These are phyloP conservation scores for Hycleus cichorii DNA, from an alignment of 1,140 invertebrate species.

Conservation along the genomic window DNA sequence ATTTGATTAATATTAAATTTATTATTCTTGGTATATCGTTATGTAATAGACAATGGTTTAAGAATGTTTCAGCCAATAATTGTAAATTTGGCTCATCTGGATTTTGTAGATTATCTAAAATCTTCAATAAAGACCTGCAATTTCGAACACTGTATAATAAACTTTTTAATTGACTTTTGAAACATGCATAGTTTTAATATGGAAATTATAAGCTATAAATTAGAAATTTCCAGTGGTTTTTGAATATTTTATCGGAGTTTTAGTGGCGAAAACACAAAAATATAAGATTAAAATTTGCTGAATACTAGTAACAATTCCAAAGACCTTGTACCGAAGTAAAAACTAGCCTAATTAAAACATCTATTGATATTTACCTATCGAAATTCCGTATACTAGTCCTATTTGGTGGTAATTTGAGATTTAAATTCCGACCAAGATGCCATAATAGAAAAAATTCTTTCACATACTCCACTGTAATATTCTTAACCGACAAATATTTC, in stretches of 20 bases:
- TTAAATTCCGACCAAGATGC: conserved; percentile 68
- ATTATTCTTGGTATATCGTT: conserved; percentile 72
- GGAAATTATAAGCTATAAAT: too few relatives aligned
- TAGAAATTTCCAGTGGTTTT: too few relatives aligned
- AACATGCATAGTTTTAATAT: too few relatives aligned
- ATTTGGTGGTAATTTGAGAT: conserved; percentile 40
- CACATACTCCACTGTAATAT: conserved; percentile 54
- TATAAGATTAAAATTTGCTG: too few relatives aligned
- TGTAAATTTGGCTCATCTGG: conserved; percentile 60
- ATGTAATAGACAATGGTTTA: conserved; percentile 63
- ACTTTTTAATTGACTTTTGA: too few relatives aligned
- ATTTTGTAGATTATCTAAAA: conserved; percentile 69
- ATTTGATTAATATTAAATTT: conserved; percentile 69
- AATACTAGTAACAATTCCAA: too few relatives aligned
- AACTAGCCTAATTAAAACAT: neutral
- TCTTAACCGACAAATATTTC: conserved; percentile 43
- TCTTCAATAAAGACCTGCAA: conserved; percentile 62
- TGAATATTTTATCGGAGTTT: too few relatives aligned
- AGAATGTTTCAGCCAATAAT: conserved; percentile 63
- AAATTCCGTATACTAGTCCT: conserved; percentile 43
- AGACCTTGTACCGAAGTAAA: too few relatives aligned
- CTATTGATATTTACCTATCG: conserved; percentile 44
- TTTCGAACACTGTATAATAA: neutral
- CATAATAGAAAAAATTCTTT: conserved; percentile 70
- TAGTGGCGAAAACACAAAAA: too few relatives aligned